These are phyloP conservation scores for Apteryx owenii DNA, from an alignment of 2,113 vertebrate species.

Conservation along the genomic window DNA sequence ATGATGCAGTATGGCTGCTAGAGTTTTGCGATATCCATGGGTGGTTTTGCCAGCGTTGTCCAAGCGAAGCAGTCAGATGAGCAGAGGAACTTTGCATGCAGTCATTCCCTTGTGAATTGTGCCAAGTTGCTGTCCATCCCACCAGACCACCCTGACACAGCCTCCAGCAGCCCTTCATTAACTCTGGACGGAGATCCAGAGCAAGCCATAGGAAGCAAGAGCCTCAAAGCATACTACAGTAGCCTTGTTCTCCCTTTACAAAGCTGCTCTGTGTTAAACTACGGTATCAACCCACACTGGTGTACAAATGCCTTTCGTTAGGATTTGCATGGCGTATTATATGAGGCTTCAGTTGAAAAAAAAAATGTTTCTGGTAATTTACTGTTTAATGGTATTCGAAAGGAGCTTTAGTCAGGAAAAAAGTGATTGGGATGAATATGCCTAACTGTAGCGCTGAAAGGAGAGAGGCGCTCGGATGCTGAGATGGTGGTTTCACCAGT, in stretches of 20 bases:
- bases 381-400: not conserved
- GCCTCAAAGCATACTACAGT: constrained; percentile 25
- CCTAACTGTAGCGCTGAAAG: not conserved
- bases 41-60: not conserved
- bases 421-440: not conserved
- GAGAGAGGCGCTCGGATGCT: accelerated
- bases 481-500: not conserved
- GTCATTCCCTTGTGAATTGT: not conserved
- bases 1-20: not conserved
- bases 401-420: not conserved
- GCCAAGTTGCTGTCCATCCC: not conserved
- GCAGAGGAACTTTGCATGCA: not conserved
- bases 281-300: not conserved
- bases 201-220: constrained; percentile 31
- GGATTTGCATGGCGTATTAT: not conserved
- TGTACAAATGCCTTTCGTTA: constrained; percentile 13
- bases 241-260: constrained; percentile 58
- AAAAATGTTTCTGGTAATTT: not conserved
- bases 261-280: constrained; percentile 51
- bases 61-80: accelerated
- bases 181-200: not conserved
- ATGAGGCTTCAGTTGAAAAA: not conserved
- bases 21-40: not conserved
- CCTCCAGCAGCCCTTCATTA: constrained; percentile 55
- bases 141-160: not conserved